Percentiles rank a stretch among this genome's conserved stretches.
Evolutionary conservation across 2,888 invertebrate genomes (phyloP).

Genomic region (Odiellus spinosus): DNA sequence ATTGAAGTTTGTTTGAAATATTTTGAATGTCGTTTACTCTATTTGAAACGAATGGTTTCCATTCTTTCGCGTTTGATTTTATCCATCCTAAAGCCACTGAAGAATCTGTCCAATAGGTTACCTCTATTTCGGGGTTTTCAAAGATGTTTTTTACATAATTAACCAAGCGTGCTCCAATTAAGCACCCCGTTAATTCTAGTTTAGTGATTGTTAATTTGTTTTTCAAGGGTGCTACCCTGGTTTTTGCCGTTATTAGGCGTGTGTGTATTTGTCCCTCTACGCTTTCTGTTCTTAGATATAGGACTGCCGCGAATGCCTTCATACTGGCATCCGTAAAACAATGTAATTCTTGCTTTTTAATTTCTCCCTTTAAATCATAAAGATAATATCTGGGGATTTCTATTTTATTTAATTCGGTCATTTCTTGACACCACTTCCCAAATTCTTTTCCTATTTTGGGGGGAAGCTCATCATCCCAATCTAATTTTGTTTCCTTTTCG

Average conservation of each 20-base stretch:
- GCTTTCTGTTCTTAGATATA: conserved; percentile 14
- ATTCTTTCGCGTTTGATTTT: conserved; percentile 7
- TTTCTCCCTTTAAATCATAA: not conserved
- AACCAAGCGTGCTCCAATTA: conserved; percentile 3
- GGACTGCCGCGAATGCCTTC: conserved; percentile 16
- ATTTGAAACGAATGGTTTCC: conserved; percentile 21
- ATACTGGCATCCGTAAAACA: conserved; percentile 20
- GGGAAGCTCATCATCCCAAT: conserved; percentile 21
- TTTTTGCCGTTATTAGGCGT: not conserved
- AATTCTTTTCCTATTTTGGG: conserved; percentile 1
- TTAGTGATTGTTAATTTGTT: conserved; percentile 19
- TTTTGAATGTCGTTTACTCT: conserved; percentile 20
- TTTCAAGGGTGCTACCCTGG: conserved; percentile 16
- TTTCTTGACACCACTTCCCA: not conserved
- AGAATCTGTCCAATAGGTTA: conserved; percentile 18
- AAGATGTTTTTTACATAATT: conserved; percentile 1
- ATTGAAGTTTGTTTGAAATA: conserved; percentile 7
- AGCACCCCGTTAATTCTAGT: conserved; percentile 18
- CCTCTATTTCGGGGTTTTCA: not conserved
- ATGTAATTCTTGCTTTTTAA: conserved; percentile 4
- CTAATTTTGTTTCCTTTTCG: not conserved
- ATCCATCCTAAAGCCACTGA: conserved; percentile 20
- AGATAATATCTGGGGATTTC: conserved; percentile 8
- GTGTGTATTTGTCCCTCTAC: too few species aligned
- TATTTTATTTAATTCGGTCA: not conserved